Evolutionary conservation across 2,797 vertebrate species (phyloP), one percentile per base, ranked within the genome.

Genomic region (Eurystomus glaucurus): DNA sequence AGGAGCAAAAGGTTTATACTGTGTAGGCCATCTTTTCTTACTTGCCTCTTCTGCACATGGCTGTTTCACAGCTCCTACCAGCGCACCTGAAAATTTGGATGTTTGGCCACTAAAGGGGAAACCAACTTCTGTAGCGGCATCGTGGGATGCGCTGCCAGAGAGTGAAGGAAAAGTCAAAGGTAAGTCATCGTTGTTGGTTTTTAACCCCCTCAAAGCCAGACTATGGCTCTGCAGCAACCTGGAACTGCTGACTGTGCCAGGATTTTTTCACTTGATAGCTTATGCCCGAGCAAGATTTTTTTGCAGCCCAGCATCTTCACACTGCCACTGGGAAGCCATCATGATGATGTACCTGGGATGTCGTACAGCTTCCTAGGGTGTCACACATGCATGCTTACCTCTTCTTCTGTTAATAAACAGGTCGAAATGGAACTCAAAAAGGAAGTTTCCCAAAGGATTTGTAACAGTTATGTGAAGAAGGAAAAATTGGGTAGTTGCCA

Each of bases 81-180:
- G 98, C 14, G 99, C 99, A 88, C 99, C 99, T 45, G 99, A 99
- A 97, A 99, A 99, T 98, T 98, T 99, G 90, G 98, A 99, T 28
- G 99, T 99, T 87, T 99, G 99, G 97, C 99, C 99, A 10, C 96
- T 99, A n/a, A 98, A 98, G 88, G 99, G 99, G 76, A 99, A 99
- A 97, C 98, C 99, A 55, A 99, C 99, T 2, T 99, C 99, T 62
- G 99, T 99, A 76, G 98, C 98, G 50, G 99, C 98, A 65, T 99
- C 99, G 62, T 99, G 99, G 99, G 99, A 99, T 77, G 98, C 98
- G 28, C 99, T 99, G 70, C 98, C 99, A 71, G 99, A 99, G 95
- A 98, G 98, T 1, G 99, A 99, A 96, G 99, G 99, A 61, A 99
- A 98, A 97, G 99, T 99, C 94, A 99, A 99, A 99, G 99, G 99